These are phyloP conservation scores for Folsomia candida DNA, from an alignment of 2,888 invertebrate genomes.

Conservation along the genomic window DNA sequence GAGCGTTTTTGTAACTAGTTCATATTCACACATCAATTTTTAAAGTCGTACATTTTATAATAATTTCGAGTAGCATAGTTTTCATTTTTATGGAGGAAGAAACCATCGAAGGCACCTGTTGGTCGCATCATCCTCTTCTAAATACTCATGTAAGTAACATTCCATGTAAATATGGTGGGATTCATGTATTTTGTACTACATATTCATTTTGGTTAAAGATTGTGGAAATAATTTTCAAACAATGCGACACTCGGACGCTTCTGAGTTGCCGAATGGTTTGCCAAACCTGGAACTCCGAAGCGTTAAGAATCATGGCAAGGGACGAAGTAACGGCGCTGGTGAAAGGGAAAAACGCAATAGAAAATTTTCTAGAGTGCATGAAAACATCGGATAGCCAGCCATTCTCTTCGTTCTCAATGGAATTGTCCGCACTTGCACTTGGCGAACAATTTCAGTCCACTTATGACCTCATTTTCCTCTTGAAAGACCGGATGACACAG, in stretches of 20 bases:
- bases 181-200: too few relatives aligned
- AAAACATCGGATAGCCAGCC: conserved; percentile 3
- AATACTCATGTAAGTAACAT: conserved; percentile 15
- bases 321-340: background rate
- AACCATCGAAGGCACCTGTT: background rate
- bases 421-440: background rate
- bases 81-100: background rate
- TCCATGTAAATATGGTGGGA: too few relatives aligned
- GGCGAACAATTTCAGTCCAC: background rate
- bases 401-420: conserved; percentile 12
- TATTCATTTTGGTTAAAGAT: conserved; percentile 20
- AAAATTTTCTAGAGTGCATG: background rate
- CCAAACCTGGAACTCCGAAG: conserved; percentile 33
- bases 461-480: background rate
- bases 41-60: too few relatives aligned
- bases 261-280: conserved; percentile 33
- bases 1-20: too few relatives aligned
- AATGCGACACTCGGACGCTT: conserved; percentile 17
- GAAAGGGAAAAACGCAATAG: background rate
- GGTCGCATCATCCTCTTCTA: background rate
- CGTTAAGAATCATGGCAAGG: conserved; percentile 5
- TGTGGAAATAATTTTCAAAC: conserved; percentile 32
- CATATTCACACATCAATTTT: too few relatives aligned
- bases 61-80: too few relatives aligned
- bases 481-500: conserved; percentile 8